phyloP scores from a whole-genome alignment of 2,888 invertebrate genomes.

The Machimus atricapillus region DNA sequence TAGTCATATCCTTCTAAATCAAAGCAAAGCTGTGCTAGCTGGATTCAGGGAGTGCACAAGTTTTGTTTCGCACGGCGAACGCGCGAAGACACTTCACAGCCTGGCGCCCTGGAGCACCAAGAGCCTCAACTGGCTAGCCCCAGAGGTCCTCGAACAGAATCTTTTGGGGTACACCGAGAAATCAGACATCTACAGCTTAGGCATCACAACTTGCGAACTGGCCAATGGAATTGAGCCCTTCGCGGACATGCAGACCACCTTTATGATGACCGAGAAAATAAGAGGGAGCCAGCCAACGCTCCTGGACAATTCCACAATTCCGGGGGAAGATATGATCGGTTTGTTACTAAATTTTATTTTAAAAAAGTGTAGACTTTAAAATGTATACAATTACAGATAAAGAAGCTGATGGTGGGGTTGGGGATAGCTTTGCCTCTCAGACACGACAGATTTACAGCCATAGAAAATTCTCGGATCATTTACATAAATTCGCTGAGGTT shows the following conservation, averaged over 20 bases:
- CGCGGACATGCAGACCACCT: constrained; percentile 81
- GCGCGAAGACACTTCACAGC: constrained; percentile 74
- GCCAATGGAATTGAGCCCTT: constrained; percentile 91
- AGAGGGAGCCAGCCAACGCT: constrained; percentile 79
- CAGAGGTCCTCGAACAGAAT: constrained; percentile 90
- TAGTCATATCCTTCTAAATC: constrained; percentile 82
- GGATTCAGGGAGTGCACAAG: constrained; percentile 82
- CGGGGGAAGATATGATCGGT: constrained; percentile 62
- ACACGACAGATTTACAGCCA: constrained; percentile 65
- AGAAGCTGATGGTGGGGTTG: constrained; percentile 63
- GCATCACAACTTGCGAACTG: constrained; percentile 68
- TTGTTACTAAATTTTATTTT: neutral
- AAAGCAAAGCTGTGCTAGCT: constrained; percentile 73
- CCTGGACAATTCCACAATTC: constrained; percentile 76
- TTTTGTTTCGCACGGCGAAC: constrained; percentile 74
- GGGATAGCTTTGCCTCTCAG: constrained; percentile 52
- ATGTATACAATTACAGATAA: constrained; percentile 23
- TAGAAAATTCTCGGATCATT: constrained; percentile 74
- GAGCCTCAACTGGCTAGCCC: constrained; percentile 87
- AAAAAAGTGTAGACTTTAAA: neutral
- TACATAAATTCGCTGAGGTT: constrained; percentile 79
- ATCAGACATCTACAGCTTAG: constrained; percentile 91
- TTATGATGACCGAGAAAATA: constrained; percentile 88
- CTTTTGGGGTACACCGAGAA: constrained; percentile 86
- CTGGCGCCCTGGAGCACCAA: constrained; percentile 72